phyloP scores from a whole-genome alignment of 1,140 invertebrate species.

The Heterodera schachtii region DNA sequence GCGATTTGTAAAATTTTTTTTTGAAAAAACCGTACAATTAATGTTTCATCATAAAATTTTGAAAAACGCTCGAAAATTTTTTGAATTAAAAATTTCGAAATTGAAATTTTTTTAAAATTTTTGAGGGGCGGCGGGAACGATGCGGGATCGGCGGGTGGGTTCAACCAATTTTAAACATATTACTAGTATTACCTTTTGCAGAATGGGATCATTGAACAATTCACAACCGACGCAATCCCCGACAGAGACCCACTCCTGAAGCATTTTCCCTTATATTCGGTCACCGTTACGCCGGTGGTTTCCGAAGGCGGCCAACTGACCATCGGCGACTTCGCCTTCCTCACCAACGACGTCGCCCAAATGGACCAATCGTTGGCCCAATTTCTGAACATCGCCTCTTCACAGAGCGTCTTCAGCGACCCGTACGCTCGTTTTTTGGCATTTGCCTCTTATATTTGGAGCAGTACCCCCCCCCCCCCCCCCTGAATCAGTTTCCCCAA shows the following conservation, averaged over 20 bases:
- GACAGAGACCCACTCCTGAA: neutral
- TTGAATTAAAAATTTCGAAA: too few species aligned
- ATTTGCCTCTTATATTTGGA: neutral
- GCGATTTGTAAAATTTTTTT: too few species aligned
- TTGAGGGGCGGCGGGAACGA: too few species aligned
- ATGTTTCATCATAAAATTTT: too few species aligned
- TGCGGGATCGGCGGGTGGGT: neutral
- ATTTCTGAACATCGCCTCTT: slow-evolving; percentile 36
- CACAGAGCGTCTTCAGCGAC: slow-evolving; percentile 32
- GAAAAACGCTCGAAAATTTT: too few species aligned
- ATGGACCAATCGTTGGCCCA: slow-evolving; percentile 22
- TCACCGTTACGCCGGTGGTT: slow-evolving; percentile 13
- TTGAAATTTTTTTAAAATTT: too few species aligned
- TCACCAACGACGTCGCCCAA: neutral
- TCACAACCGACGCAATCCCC: neutral
- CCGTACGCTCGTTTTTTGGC: slow-evolving; percentile 27
- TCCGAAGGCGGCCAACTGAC: neutral
- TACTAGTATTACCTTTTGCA: neutral
- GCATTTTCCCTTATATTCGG: neutral
- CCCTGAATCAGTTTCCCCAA: neutral
- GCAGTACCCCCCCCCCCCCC: neutral
- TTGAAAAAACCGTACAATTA: too few species aligned
- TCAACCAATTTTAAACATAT: neutral
- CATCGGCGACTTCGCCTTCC: slow-evolving; percentile 21
- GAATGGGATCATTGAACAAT: neutral